These are phyloP conservation scores for Lordiphosa fenestrarum DNA, from an alignment of 2,888 invertebrate genomes.

Conservation along the genomic window DNA sequence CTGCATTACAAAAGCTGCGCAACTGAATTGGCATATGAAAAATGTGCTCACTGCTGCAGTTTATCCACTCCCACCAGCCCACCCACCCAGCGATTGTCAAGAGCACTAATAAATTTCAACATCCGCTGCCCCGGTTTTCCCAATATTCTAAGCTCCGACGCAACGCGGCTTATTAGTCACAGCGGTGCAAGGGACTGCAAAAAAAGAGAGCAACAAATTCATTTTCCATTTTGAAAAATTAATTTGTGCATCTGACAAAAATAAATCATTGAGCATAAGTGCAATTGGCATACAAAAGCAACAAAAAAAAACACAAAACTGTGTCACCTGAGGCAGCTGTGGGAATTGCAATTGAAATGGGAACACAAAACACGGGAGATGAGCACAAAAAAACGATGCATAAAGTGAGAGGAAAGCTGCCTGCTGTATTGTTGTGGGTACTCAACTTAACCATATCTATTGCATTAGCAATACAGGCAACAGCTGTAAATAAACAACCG, in stretches of 20 bases:
- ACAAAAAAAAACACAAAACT: constrained; percentile 3
- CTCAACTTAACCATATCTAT: too few species aligned
- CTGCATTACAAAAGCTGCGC: not conserved
- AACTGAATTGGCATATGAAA: constrained; percentile 68
- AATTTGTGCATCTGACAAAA: constrained; percentile 28
- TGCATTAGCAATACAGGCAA: too few species aligned
- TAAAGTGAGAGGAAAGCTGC: too few species aligned
- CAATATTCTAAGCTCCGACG: constrained; percentile 4
- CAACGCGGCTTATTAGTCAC: constrained; percentile 40
- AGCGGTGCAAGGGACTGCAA: constrained; percentile 11
- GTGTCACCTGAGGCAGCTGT: constrained; percentile 34
- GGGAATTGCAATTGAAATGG: constrained; percentile 19
- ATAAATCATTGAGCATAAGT: constrained; percentile 40
- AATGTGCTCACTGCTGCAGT: constrained; percentile 58
- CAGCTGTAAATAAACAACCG: too few species aligned
- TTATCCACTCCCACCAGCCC: not conserved
- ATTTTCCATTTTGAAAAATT: constrained; percentile 29
- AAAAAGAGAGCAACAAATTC: constrained; percentile 1
- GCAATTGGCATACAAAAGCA: constrained; percentile 30
- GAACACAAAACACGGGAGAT: too few species aligned
- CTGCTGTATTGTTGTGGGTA: too few species aligned
- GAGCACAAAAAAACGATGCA: too few species aligned
- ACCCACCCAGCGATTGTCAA: constrained; percentile 58
- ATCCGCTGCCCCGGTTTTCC: constrained; percentile 22
- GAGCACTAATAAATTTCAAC: constrained; percentile 66